These are phyloP conservation scores for Drosophila differens DNA, from an alignment of 2,888 invertebrate species.

Conservation along the genomic window DNA sequence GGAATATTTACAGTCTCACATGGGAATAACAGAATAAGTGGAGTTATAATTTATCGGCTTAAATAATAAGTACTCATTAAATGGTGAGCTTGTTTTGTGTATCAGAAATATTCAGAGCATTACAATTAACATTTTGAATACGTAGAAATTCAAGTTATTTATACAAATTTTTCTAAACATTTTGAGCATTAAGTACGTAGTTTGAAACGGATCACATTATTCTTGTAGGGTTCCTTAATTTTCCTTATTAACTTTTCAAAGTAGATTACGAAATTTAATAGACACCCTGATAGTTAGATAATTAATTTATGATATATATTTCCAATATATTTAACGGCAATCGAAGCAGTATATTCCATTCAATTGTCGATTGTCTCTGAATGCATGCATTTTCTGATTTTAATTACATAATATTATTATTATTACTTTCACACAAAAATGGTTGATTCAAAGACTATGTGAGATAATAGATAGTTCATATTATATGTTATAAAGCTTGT, in stretches of 20 bases:
- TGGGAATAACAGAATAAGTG: slow-evolving; percentile 6
- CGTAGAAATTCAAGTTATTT: neutral
- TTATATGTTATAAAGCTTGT: neutral
- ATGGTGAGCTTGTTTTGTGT: neutral
- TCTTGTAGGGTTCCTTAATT: neutral
- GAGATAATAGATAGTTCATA: neutral
- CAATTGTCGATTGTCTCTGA: neutral
- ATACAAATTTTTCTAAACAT: neutral
- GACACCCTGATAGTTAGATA: neutral
- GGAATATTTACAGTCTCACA: slow-evolving; percentile 26
- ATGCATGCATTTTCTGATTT: too few relatives aligned
- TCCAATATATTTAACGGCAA: neutral
- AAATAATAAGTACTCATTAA: neutral
- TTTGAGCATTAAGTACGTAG: neutral
- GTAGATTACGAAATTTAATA: neutral
- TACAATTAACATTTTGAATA: neutral
- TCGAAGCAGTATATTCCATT: neutral
- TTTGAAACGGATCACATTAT: neutral
- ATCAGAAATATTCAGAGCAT: neutral
- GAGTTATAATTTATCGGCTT: neutral
- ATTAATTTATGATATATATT: neutral
- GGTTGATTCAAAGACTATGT: neutral
- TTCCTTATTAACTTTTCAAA: neutral
- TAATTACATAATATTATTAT: neutral
- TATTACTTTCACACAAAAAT: neutral